phyloP scores from a whole-genome alignment of 2,797 vertebrate genomes.

The Macroramphosus scolopax region DNA sequence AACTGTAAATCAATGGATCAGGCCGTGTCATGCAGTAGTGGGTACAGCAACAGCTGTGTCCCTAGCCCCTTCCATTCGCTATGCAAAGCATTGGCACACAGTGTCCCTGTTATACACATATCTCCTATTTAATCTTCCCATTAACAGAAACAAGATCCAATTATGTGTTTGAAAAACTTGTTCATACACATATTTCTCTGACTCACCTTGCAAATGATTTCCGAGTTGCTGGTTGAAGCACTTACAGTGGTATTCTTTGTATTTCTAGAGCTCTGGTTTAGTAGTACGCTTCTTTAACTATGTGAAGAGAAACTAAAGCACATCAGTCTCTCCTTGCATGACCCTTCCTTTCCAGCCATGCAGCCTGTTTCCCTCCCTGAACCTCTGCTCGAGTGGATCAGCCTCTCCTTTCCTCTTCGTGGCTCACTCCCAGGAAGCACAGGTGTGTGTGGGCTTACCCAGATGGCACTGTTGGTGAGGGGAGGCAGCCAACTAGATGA shows the following conservation, averaged over 20 bases:
- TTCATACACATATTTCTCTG: not conserved
- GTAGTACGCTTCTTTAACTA: too few species aligned
- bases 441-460: constrained; percentile 59
- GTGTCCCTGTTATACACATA: not conserved
- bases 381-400: constrained; percentile 31
- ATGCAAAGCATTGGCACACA: not conserved
- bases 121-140: constrained; percentile 1
- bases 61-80: not conserved
- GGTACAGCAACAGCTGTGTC: constrained; percentile 8
- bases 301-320: not conserved
- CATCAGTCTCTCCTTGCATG: not conserved
- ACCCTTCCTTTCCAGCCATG: not conserved
- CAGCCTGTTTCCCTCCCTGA: constrained; percentile 11
- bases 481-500: constrained; percentile 40
- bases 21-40: not conserved
- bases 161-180: not conserved
- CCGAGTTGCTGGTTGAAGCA: not conserved
- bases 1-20: constrained; percentile 33
- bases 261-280: too few species aligned
- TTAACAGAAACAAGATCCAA: constrained; percentile 2
- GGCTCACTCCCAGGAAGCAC: constrained; percentile 57
- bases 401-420: constrained; percentile 23
- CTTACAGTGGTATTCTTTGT: not conserved
- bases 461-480: constrained; percentile 50
- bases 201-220: not conserved